Evolutionary conservation across 2,113 vertebrate genomes (phyloP).

Genomic region (Tachysurus fulvidraco): DNA sequence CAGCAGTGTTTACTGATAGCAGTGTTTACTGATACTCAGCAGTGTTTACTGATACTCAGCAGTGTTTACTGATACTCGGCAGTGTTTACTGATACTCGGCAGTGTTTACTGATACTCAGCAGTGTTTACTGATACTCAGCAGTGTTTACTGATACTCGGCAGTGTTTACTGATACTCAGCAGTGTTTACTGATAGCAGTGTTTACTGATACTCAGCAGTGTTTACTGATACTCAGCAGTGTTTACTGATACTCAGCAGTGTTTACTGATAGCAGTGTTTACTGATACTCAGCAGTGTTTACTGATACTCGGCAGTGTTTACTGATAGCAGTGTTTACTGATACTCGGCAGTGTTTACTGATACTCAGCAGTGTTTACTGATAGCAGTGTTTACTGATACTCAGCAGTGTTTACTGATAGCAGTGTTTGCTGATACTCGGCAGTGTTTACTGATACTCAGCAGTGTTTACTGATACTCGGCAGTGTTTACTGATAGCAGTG

Average conservation of each 20-base stretch:
- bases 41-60: background rate
- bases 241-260: background rate
- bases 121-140: background rate
- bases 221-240: background rate
- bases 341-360: background rate
- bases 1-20: too few species aligned
- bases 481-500: too few species aligned
- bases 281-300: background rate
- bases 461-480: background rate
- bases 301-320: background rate
- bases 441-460: background rate
- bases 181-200: too few species aligned
- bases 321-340: too few species aligned
- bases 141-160: background rate
- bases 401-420: background rate
- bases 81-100: background rate
- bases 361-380: too few species aligned
- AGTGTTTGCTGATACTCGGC: background rate
- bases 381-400: background rate
- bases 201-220: background rate
- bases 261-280: too few species aligned
- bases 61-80: background rate
- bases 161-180: background rate
- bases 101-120: background rate
- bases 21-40: background rate